Conservation (phyloP, 2,888 invertebrate genomes). For the Agrilus cyanescens region DNA sequence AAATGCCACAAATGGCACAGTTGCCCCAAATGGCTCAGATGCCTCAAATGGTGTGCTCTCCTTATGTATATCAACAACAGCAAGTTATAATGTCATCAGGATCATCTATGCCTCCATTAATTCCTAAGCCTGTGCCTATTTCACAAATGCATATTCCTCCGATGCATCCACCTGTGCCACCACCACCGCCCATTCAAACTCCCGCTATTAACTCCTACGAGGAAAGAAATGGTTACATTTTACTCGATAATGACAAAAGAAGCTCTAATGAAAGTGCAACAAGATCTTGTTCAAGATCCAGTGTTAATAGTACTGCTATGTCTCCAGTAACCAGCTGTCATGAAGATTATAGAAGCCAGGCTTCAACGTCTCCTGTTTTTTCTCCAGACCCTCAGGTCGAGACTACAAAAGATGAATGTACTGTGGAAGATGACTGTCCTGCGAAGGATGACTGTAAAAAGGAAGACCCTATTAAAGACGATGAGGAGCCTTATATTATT, state of each 20-base stretch:
- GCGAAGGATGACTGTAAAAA: conserved; percentile 7
- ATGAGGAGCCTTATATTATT: background rate
- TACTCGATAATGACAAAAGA: too few relatives aligned
- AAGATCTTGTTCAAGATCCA: too few relatives aligned
- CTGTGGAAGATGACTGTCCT: conserved; percentile 12
- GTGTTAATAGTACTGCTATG: too few relatives aligned
- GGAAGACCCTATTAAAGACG: conserved; percentile 1
- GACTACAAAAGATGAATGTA: conserved; percentile 36
- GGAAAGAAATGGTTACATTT: too few relatives aligned
- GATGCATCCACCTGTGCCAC: background rate
- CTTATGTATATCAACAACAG: conserved; percentile 44
- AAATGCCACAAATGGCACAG: too few relatives aligned
- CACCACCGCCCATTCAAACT: too few relatives aligned
- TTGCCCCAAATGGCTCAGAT: conserved; percentile 29
- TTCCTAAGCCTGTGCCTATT: conserved; percentile 19
- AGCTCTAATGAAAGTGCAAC: too few relatives aligned
- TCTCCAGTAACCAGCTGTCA: too few relatives aligned
- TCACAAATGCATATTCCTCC: conserved; percentile 6
- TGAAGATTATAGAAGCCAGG: too few relatives aligned
- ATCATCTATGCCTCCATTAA: conserved; percentile 29
- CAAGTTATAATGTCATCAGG: conserved; percentile 41
- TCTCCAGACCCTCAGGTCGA: background rate
- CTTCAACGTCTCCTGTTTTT: too few relatives aligned
- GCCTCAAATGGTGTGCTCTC: conserved; percentile 29
- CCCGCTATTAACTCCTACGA: too few relatives aligned